These are phyloP conservation scores for Astreopora myriophthalma DNA, from an alignment of 64 coral and sea anemone species.

Conservation along the genomic window DNA sequence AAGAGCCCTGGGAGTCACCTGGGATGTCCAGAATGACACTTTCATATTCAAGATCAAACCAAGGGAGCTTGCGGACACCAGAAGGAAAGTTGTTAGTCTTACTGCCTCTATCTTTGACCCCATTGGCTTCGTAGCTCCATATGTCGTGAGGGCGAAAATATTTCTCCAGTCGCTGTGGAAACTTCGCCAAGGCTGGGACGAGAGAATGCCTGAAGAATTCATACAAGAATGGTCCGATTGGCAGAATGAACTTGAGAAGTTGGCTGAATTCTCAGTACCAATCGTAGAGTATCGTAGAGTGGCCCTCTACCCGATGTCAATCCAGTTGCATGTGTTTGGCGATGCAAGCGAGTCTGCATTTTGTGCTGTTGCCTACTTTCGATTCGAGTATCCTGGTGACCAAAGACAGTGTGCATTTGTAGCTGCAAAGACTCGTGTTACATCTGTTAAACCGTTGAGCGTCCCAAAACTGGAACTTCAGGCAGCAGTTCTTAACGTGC, in stretches of 20 bases:
- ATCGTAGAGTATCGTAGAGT: background rate
- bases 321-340: background rate
- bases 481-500: background rate
- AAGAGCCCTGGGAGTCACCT: background rate
- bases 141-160: background rate
- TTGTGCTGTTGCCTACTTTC: no score
- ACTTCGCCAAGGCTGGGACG: background rate
- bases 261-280: background rate
- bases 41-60: background rate
- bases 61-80: background rate
- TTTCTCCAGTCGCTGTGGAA: background rate
- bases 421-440: no score
- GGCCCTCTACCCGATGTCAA: background rate
- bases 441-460: background rate
- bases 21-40: background rate
- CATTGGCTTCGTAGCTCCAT: constrained; percentile 8
- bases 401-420: no score
- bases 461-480: no score
- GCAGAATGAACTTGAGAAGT: background rate
- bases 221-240: background rate
- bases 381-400: no score
- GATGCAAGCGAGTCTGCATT: background rate
- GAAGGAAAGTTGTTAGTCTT: background rate
- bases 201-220: background rate
- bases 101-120: constrained; percentile 2